Percentiles rank a stretch among this genome's conserved stretches.
Evolutionary conservation across 2,113 vertebrate species (phyloP).

Genomic region (Edolisoma coerulescens): DNA sequence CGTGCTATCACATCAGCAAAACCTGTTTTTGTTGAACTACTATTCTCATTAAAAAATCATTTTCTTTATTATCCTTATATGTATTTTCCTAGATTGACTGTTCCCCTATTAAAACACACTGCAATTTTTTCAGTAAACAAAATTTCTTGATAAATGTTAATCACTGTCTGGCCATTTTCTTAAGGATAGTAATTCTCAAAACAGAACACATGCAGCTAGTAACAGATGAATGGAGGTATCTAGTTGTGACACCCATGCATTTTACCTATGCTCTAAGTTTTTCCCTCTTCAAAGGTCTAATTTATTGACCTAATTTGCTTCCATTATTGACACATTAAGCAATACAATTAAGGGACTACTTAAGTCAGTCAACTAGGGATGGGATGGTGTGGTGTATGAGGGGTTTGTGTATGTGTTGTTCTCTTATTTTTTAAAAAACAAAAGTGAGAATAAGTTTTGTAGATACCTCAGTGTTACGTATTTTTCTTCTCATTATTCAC

Average conservation of each 20-base stretch:
- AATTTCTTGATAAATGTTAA: background rate
- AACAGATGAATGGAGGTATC: background rate
- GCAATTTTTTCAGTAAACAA: background rate
- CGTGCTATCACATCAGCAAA: slow-evolving; percentile 28
- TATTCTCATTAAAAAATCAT: slow-evolving; percentile 31
- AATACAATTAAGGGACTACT: background rate
- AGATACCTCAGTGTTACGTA: background rate
- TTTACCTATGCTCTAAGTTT: background rate
- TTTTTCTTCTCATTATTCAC: background rate
- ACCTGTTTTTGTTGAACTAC: slow-evolving; percentile 33
- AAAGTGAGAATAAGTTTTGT: background rate
- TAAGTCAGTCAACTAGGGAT: background rate
- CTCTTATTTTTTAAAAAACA: background rate
- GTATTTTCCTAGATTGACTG: background rate
- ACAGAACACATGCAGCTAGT: background rate
- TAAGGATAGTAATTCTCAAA: background rate
- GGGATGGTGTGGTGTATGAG: background rate
- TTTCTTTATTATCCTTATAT: background rate
- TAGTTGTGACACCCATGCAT: background rate
- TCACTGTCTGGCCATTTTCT: background rate
- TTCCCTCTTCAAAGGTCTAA: background rate
- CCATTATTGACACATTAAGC: background rate
- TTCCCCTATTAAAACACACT: background rate
- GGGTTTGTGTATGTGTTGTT: background rate
- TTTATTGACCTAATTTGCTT: background rate